phyloP scores from a whole-genome alignment of 2,113 vertebrate species.

The Heterotilapia buettikoferi region DNA sequence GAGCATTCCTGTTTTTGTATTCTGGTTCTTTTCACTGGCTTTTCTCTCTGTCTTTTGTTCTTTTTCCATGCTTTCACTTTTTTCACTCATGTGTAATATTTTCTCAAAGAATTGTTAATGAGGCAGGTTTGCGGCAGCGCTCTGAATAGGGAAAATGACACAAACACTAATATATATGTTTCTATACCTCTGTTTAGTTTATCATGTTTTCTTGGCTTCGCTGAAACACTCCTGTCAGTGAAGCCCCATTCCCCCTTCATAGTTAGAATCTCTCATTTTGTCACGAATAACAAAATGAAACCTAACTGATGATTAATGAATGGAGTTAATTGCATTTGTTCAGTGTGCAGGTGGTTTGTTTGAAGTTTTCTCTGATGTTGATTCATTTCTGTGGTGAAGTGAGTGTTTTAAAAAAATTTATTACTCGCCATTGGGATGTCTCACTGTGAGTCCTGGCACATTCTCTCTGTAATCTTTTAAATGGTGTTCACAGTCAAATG shows the following conservation, averaged over 20 bases:
- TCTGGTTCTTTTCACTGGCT: not conserved
- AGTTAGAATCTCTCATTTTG: not conserved
- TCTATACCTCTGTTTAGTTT: not conserved
- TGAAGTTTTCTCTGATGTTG: not conserved
- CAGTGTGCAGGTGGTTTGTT: not conserved
- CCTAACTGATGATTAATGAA: not conserved
- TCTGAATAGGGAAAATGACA: not conserved
- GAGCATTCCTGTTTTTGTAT: slow-evolving; percentile 10
- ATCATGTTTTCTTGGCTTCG: not conserved
- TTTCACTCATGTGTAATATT: not conserved
- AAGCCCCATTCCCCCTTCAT: not conserved
- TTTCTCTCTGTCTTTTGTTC: not conserved
- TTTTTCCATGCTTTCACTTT: not conserved
- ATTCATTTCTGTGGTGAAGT: not conserved
- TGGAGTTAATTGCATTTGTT: not conserved
- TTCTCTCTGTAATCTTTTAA: not conserved
- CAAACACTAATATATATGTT: not conserved
- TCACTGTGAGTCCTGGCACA: not conserved
- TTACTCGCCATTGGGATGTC: not conserved
- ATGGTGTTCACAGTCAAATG: not conserved
- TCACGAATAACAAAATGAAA: not conserved
- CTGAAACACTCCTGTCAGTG: not conserved
- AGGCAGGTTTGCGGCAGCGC: not conserved
- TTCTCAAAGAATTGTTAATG: not conserved
- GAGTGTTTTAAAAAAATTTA: not conserved